These are phyloP conservation scores for Zaprionus inermis DNA, from an alignment of 1,140 invertebrate species.

Conservation along the genomic window DNA sequence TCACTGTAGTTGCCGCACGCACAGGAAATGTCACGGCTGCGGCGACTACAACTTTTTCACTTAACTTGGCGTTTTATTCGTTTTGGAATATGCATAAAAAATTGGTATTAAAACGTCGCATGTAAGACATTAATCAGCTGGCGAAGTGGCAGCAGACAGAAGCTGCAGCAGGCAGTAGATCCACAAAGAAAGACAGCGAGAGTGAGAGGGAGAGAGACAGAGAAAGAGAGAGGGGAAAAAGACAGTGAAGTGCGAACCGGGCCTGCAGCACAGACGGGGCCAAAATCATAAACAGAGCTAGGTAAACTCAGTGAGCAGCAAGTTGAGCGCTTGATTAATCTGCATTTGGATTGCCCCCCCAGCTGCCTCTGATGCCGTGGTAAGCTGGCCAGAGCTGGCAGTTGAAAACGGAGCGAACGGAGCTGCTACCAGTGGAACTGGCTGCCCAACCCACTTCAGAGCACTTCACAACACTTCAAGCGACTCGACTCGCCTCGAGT, in stretches of 20 bases:
- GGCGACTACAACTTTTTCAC: constrained; percentile 70
- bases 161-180: constrained; percentile 22
- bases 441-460: constrained; percentile 50
- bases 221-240: not conserved
- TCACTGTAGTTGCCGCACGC: constrained; percentile 40
- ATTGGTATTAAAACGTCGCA: constrained; percentile 82
- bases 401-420: constrained; percentile 21
- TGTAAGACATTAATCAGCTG: constrained; percentile 82
- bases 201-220: not conserved
- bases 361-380: not conserved
- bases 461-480: constrained; percentile 28
- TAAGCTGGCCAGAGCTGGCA: constrained; percentile 13
- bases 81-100: constrained; percentile 81
- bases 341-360: constrained; percentile 43
- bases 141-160: constrained; percentile 70
- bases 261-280: not conserved
- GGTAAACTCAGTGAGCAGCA: constrained; percentile 73
- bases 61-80: constrained; percentile 53
- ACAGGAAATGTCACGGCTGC: constrained; percentile 75
- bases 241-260: not conserved
- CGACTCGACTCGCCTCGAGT: constrained; percentile 38
- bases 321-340: constrained; percentile 78
- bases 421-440: constrained; percentile 38
- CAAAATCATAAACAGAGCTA: constrained; percentile 57
- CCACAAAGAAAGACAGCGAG: not conserved